Base-by-base conservation (phyloP, 1,140 invertebrate genomes). In the Tetragonula clypearis region DNA sequence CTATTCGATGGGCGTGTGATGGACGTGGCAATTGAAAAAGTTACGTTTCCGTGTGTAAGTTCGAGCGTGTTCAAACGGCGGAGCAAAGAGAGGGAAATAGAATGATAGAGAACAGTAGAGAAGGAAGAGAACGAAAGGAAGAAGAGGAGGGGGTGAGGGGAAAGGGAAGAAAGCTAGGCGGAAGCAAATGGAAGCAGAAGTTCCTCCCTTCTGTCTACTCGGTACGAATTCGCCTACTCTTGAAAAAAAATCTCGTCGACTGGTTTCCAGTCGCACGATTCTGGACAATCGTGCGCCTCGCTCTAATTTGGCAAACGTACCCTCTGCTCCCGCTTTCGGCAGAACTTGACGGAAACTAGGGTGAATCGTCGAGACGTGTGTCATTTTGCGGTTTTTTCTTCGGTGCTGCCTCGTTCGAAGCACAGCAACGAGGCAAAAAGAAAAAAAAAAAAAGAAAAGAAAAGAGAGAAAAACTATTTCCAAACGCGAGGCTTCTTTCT, bases 291-390 rank as follows among this genome's bases (percentile, higher is more conserved):
- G 60, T 23, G 11, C 55, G 11, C 55, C 14, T 15, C 49, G 71
- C 9, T 88, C 75, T 90, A 90, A 88, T 90, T 90, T 87, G 68
- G 14, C 75, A 19, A 60, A 53, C 19, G 55, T 30, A 56, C 55
- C 68, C 14, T n/a, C 3, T 41, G 78, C 5, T 21, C 41, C 9
- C 17, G 26, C 35, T 21, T 35, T 21, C 41, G 35, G 53, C n/a
- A 55, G 41, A 76, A 80, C 35, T 72, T 23, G 41, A 85, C 58
- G 35, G 79, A 88, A 86, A 58, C 23, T 65, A 12, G 84, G 72
- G 71, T 49, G 60, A 82, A 49, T 49, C 75, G 49, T 68, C n/a
- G 23, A 53, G 19, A 60, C 69, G 74, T 26, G 62, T 79, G 76
- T 69, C 26, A 76, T 87, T 35, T 86, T 72, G 83, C 74, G 58